Evolutionary conservation across 2,888 invertebrate species (phyloP).

Genomic region (Epirrhoe tristata): DNA sequence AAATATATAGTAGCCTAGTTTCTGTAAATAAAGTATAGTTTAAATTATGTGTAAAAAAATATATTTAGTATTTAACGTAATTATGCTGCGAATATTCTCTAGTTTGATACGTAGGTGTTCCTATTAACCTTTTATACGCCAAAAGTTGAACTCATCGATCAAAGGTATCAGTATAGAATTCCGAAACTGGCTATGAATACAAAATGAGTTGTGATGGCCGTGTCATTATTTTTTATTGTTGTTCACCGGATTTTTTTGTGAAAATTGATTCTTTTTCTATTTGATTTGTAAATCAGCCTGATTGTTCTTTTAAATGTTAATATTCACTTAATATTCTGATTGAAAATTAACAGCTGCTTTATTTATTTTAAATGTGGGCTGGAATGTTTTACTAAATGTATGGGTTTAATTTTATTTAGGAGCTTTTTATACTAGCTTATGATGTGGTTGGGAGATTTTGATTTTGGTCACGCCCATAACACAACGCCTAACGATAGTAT

Average conservation of each 20-base stretch:
- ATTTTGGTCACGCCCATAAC: conserved; percentile 45
- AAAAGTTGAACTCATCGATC: conserved; percentile 34
- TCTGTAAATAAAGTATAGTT: too few relatives aligned
- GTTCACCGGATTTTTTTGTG: conserved; percentile 29
- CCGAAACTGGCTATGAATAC: conserved; percentile 52
- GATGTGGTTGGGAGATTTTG: conserved; percentile 40
- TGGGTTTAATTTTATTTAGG: background rate
- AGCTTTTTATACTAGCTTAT: background rate
- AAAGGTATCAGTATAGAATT: conserved; percentile 45
- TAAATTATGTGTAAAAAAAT: too few relatives aligned
- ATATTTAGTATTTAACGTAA: background rate
- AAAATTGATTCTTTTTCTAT: conserved; percentile 39
- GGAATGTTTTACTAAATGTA: conserved; percentile 1
- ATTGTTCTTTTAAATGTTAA: conserved; percentile 20
- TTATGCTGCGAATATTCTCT: conserved; percentile 31
- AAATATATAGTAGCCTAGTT: too few relatives aligned
- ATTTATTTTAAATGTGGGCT: conserved; percentile 1
- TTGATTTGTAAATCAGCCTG: conserved; percentile 43
- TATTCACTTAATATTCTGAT: conserved; percentile 16
- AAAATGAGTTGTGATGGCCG: conserved; percentile 36
- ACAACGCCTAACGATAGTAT: conserved; percentile 33
- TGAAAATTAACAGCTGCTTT: conserved; percentile 11
- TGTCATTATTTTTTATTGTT: conserved; percentile 48
- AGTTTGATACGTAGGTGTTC: conserved; percentile 43
- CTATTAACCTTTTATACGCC: conserved; percentile 39